phyloP scores from a whole-genome alignment of 2,797 vertebrate genomes.

The Bradypus variegatus region DNA sequence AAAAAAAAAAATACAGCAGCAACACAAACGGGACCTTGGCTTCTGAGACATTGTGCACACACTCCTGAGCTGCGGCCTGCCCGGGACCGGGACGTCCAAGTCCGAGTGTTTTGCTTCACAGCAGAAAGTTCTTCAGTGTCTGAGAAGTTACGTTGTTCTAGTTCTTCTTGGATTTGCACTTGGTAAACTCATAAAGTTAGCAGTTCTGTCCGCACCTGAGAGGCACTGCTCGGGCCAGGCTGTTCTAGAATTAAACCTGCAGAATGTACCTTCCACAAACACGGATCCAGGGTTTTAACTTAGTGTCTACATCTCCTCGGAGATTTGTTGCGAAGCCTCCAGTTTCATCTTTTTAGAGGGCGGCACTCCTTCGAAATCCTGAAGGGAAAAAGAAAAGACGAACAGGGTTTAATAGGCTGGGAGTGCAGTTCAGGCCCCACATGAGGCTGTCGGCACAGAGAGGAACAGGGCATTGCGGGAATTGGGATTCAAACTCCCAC shows the following conservation, averaged over 20 bases:
- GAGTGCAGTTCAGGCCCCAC: fast-evolving
- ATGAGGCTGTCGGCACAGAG: background rate
- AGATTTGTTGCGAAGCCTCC: constrained; percentile 88
- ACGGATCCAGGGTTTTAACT: constrained; percentile 66
- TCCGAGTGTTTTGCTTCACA: constrained; percentile 76
- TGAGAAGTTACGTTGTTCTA: constrained; percentile 73
- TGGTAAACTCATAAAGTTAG: constrained; percentile 77
- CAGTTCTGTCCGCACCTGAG: constrained; percentile 75
- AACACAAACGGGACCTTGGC: constrained; percentile 91
- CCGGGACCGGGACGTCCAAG: constrained; percentile 76
- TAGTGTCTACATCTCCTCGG: constrained; percentile 87
- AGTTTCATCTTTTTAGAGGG: constrained; percentile 93
- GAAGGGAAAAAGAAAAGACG: constrained; percentile 42
- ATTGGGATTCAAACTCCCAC: background rate
- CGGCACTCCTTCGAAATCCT: constrained; percentile 91
- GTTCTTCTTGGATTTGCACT: constrained; percentile 78
- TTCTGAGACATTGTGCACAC: constrained; percentile 94
- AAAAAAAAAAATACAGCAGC: constrained; percentile 83
- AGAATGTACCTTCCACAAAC: constrained; percentile 75
- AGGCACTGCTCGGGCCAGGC: constrained; percentile 71
- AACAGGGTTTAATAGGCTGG: fast-evolving
- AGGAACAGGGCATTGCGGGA: fast-evolving
- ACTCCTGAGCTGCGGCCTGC: constrained; percentile 85
- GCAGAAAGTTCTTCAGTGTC: constrained; percentile 79
- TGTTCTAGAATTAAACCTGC: constrained; percentile 74